Evolutionary conservation across 2,888 invertebrate species (phyloP).

Genomic region (Steinernema hermaphroditum): DNA sequence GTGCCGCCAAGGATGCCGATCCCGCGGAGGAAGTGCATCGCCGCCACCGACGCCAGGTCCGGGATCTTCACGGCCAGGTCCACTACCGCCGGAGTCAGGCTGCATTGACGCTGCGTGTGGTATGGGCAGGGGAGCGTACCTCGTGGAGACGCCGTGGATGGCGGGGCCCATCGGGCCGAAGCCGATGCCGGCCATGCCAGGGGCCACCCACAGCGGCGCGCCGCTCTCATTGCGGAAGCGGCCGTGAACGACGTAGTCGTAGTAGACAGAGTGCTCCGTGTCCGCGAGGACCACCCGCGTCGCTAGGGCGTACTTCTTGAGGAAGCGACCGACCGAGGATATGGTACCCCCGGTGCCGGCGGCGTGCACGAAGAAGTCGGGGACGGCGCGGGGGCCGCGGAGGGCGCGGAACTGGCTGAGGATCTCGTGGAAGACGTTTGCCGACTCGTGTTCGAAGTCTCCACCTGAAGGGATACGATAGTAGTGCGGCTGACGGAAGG

Average conservation of each 20-base stretch:
- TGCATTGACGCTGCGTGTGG: constrained; percentile 31
- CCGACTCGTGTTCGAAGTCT: constrained; percentile 47
- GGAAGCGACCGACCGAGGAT: constrained; percentile 58
- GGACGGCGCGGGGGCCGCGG: constrained; percentile 52
- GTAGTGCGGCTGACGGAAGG: neutral
- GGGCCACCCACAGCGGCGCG: constrained; percentile 49
- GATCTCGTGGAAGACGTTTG: constrained; percentile 61
- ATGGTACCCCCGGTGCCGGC: constrained; percentile 62
- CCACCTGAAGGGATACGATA: constrained; percentile 39
- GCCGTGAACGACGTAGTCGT: constrained; percentile 54
- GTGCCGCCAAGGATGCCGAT: constrained; percentile 44
- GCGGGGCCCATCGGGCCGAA: constrained; percentile 48
- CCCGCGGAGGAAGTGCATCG: constrained; percentile 46
- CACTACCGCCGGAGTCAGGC: constrained; percentile 53
- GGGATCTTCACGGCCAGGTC: constrained; percentile 59
- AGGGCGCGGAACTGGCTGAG: constrained; percentile 44
- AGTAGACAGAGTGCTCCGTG: constrained; percentile 57
- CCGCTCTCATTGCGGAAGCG: constrained; percentile 55
- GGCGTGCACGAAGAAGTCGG: constrained; percentile 56
- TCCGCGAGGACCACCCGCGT: constrained; percentile 56
- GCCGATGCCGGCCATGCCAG: constrained; percentile 59
- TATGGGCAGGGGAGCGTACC: neutral
- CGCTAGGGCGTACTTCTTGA: constrained; percentile 49
- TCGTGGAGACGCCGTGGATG: constrained; percentile 36
- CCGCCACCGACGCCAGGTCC: constrained; percentile 58